Percentiles rank a stretch among this genome's conserved stretches.
Conservation (phyloP, 2,888 invertebrate genomes). For the Physocephala rufipes region DNA sequence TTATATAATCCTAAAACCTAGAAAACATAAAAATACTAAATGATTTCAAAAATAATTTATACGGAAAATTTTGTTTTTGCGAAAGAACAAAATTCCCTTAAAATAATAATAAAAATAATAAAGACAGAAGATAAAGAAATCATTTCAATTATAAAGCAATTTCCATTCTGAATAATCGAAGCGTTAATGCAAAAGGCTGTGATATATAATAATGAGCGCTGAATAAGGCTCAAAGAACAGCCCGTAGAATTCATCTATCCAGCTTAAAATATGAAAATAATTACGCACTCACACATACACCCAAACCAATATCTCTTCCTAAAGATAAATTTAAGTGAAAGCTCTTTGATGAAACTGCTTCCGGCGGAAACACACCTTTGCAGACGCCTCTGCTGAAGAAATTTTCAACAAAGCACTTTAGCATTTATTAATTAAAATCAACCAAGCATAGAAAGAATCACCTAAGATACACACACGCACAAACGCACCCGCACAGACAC, state of each 20-base stretch:
- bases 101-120: too few species aligned
- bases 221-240: background rate
- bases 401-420: slow-evolving; percentile 42
- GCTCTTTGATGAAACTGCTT: slow-evolving; percentile 39
- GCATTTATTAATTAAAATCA: slow-evolving; percentile 59
- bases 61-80: too few species aligned
- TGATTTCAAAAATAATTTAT: too few species aligned
- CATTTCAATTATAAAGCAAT: background rate
- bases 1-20: too few species aligned
- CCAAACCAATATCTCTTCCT: slow-evolving; percentile 24
- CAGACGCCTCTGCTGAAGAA: slow-evolving; percentile 45
- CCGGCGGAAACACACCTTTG: slow-evolving; percentile 53
- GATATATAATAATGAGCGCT: background rate
- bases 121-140: too few species aligned
- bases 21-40: too few species aligned
- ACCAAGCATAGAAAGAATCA: slow-evolving; percentile 43
- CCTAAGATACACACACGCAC: slow-evolving; percentile 40
- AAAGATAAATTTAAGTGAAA: slow-evolving; percentile 27
- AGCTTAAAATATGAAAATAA: too few species aligned
- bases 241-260: too few species aligned
- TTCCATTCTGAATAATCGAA: background rate
- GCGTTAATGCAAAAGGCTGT: too few species aligned
- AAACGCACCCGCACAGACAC: slow-evolving; percentile 26
- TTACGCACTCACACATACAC: slow-evolving; percentile 3
- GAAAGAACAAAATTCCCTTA: too few species aligned